A percentile compares a stretch with the other conserved stretches of the same genome.
These are phyloP conservation scores for Diprion similis DNA, from an alignment of 1,140 invertebrate genomes.

Conservation along the genomic window DNA sequence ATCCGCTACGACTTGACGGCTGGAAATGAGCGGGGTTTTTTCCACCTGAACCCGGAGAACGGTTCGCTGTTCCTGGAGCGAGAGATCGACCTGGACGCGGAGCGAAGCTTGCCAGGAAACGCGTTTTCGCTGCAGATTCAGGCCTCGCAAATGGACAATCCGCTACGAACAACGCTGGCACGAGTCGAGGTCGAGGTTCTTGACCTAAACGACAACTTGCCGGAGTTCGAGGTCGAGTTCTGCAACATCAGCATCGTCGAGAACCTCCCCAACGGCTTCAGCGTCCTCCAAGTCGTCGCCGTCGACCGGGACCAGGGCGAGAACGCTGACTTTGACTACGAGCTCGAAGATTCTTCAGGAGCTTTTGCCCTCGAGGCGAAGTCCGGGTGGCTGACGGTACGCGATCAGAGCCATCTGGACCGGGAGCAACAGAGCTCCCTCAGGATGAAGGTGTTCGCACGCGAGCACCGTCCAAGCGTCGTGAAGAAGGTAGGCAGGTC, in stretches of 20 bases:
- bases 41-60: conserved; percentile 75
- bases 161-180: conserved; percentile 74
- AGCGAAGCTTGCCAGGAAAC: conserved; percentile 71
- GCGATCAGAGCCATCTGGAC: conserved; percentile 79
- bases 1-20: conserved; percentile 78
- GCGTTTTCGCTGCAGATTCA: conserved; percentile 81
- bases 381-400: conserved; percentile 86
- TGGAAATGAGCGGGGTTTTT: conserved; percentile 76
- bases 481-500: conserved; percentile 36
- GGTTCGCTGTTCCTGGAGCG: conserved; percentile 78
- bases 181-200: conserved; percentile 79
- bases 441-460: conserved; percentile 76
- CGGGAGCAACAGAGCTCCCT: conserved; percentile 75
- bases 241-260: conserved; percentile 93
- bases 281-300: conserved; percentile 71
- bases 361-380: conserved; percentile 81
- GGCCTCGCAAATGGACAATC: conserved; percentile 78
- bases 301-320: conserved; percentile 82
- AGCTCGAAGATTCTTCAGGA: conserved; percentile 74
- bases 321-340: conserved; percentile 84
- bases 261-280: conserved; percentile 84
- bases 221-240: conserved; percentile 85
- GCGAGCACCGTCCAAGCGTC: conserved; percentile 74
- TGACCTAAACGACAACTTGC: conserved; percentile 85
- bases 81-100: conserved; percentile 80